Evolutionary conservation across 1,140 invertebrate genomes (phyloP), one percentile per base, ranked within the genome.

Genomic region (Drosophila nebulosa): DNA sequence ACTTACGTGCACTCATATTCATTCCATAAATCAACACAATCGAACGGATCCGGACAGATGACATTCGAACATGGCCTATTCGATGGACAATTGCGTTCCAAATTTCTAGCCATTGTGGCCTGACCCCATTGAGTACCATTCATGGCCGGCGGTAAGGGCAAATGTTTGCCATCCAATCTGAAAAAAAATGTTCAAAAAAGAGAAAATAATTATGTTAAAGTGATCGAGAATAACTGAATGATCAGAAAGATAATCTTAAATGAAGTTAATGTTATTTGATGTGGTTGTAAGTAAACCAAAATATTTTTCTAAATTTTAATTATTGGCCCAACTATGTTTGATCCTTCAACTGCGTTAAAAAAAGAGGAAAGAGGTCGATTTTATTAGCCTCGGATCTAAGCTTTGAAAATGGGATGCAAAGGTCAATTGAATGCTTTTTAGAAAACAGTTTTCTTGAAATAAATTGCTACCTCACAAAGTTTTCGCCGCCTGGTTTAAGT

Each of bases 11-110:
- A 95, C 80, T 95, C 94, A 75, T 94, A 93, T 70, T 93, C 92
- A 86, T 92, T 93, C 95, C 95, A 96, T 35, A 95, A 90, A 90
- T 95, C 94, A 36, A 94, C 92, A 91, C 95, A 96, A 64, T 94
- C 92, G 91, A 94, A 94, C 53, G 94, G 93, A 63, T 92, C 91
- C 22, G 93, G 92, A 83, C 95, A 95, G 60, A 92, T 93, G 60
- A 93, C 92, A 79, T 93, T 93, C 35, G 92, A 91, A 90, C 95
- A 95, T 51, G 94, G 94, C 74, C 94, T 92, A 78, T 94, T 93
- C 22, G 94, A 94, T 24, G 92, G 91, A 84, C 95, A 96, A 64
- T 94, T 91, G 56, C 89, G 91, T 58, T 91, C 91, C 53, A 92
- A 81, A 67, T 92, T 92, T 55, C 91, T 66, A 39, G 90, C 91